phyloP scores from a whole-genome alignment of 2,113 vertebrate species.

The Xiphophorus hellerii region DNA sequence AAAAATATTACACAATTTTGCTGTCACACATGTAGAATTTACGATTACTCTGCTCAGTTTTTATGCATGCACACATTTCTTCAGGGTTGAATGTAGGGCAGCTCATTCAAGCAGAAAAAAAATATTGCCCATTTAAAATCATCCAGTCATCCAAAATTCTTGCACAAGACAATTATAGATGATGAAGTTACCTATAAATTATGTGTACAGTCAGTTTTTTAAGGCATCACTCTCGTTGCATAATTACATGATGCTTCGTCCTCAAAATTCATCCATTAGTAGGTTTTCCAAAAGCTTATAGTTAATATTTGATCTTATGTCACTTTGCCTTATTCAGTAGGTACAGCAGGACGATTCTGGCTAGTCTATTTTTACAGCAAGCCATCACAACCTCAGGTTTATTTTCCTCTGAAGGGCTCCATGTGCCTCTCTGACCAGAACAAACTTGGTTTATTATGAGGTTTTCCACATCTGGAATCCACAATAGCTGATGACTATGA shows the following conservation, averaged over 20 bases:
- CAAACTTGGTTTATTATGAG: background rate
- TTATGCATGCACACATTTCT: background rate
- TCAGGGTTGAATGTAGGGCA: background rate
- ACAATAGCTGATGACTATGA: background rate
- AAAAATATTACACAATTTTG: background rate
- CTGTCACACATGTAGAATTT: constrained; percentile 1
- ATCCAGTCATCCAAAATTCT: background rate
- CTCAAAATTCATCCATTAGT: background rate
- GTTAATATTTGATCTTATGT: constrained; percentile 21
- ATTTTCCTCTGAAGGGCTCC: background rate
- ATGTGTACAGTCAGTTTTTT: background rate
- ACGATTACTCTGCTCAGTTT: background rate
- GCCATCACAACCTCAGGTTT: constrained; percentile 6
- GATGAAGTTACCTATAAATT: background rate
- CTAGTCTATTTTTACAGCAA: background rate
- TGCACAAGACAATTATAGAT: background rate
- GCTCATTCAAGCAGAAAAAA: background rate
- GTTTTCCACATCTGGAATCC: background rate
- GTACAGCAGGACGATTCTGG: background rate
- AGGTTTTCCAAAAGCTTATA: background rate
- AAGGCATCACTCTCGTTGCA: background rate
- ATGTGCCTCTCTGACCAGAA: background rate
- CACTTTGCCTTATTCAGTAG: constrained; percentile 1
- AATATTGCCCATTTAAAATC: background rate
- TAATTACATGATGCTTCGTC: background rate